A percentile compares a stretch with the other conserved stretches of the same genome.
phyloP scores from a whole-genome alignment of 2,113 vertebrate species.

The Hippocampus barbouri region DNA sequence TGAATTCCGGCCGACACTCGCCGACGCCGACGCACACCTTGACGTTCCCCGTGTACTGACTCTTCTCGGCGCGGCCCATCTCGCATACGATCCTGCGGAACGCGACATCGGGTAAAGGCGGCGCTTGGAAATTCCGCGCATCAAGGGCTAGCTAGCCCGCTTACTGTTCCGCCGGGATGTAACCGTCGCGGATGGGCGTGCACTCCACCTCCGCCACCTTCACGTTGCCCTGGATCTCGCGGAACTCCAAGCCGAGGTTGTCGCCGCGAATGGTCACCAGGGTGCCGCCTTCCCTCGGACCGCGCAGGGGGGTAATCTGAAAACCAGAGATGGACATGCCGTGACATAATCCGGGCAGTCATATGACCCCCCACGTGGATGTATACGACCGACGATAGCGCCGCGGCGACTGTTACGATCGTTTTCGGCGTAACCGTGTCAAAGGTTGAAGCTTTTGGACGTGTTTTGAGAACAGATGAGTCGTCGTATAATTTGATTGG shows the following conservation, averaged over 20 bases:
- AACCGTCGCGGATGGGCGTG: conserved; percentile 85
- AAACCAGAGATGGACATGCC: not conserved
- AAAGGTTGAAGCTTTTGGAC: too few relatives aligned
- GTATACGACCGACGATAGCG: too few relatives aligned
- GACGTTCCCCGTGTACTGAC: conserved; percentile 88
- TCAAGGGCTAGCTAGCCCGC: conserved; percentile 45
- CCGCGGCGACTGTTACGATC: too few relatives aligned
- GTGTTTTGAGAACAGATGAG: conserved; percentile 1
- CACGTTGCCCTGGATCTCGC: conserved; percentile 86
- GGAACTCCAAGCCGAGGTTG: conserved; percentile 92
- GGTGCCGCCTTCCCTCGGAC: conserved; percentile 93
- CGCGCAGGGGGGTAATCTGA: conserved; percentile 87
- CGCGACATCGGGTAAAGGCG: too few relatives aligned
- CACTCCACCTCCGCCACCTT: conserved; percentile 95
- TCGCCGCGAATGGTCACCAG: conserved; percentile 94
- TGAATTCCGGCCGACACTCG: conserved; percentile 86
- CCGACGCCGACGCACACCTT: conserved; percentile 90
- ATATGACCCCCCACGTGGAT: not conserved
- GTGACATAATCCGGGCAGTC: not conserved
- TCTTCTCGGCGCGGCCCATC: conserved; percentile 92
- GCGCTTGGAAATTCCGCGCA: too few relatives aligned
- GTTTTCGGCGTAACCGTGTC: too few relatives aligned
- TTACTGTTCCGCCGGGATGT: conserved; percentile 98
- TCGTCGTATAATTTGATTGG: conserved; percentile 41
- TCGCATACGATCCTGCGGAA: conserved; percentile 91